Conservation (phyloP, 2,888 invertebrate species). For the Eulithis testata region DNA sequence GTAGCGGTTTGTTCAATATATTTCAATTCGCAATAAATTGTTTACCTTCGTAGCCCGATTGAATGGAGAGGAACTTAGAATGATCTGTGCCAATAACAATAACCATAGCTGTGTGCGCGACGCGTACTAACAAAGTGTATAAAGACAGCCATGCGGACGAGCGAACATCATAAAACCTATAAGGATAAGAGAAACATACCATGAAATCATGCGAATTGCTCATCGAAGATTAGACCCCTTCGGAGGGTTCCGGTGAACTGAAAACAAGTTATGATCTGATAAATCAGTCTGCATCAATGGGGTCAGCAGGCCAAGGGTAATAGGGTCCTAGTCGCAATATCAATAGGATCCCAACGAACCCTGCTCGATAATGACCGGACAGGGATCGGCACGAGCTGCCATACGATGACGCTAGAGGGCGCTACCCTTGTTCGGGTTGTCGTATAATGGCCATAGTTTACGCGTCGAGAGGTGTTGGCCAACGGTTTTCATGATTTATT, state of each 20-base stretch:
- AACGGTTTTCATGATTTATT: slow-evolving; percentile 13
- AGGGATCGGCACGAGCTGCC: slow-evolving; percentile 11
- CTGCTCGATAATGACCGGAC: slow-evolving; percentile 18
- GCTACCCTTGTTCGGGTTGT: slow-evolving; percentile 11
- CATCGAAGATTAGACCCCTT: slow-evolving; percentile 12
- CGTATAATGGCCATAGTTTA: slow-evolving; percentile 14
- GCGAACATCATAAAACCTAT: slow-evolving; percentile 3
- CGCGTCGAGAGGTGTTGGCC: slow-evolving; percentile 4
- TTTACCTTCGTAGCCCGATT: not conserved
- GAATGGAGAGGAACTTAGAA: not conserved
- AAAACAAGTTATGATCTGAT: slow-evolving; percentile 38
- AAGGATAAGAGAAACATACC: slow-evolving; percentile 17
- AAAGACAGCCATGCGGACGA: not conserved
- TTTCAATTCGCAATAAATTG: not conserved
- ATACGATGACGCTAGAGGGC: slow-evolving; percentile 6
- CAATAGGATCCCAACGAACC: slow-evolving; percentile 17
- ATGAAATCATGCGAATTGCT: slow-evolving; percentile 24
- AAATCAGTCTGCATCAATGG: slow-evolving; percentile 27
- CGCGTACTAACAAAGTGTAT: not conserved
- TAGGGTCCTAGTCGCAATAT: slow-evolving; percentile 24
- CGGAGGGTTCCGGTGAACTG: slow-evolving; percentile 12
- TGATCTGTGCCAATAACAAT: not conserved
- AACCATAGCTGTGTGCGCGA: not conserved
- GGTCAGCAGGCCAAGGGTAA: slow-evolving; percentile 35
- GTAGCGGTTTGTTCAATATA: not conserved